phyloP scores from a whole-genome alignment of 1,140 invertebrate species.

The Aphelenchoides besseyi region DNA sequence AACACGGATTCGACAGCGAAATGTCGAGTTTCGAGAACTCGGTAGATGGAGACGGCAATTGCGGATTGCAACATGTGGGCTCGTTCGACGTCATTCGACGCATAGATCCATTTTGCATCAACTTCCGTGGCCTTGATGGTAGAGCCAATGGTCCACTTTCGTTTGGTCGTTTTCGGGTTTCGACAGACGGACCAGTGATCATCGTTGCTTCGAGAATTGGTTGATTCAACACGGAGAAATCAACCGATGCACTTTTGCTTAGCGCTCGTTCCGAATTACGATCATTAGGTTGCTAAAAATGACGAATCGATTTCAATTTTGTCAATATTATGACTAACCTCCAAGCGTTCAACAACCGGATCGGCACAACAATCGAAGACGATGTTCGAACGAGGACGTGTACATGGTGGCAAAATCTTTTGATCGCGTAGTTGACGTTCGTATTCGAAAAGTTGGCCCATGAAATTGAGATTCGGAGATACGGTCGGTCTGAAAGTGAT shows the following conservation, averaged over 20 bases:
- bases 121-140: conserved; percentile 11
- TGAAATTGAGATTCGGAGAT: conserved; percentile 4
- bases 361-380: neutral
- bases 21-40: conserved; percentile 55
- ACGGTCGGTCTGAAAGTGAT: conserved; percentile 1
- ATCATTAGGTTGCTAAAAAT: neutral
- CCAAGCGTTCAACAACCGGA: neutral
- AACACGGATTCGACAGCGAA: conserved; percentile 48
- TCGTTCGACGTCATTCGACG: neutral
- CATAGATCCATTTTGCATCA: neutral
- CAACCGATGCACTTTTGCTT: neutral
- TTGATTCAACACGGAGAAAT: conserved; percentile 10
- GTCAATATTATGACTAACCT: neutral
- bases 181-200: conserved; percentile 11
- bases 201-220: conserved; percentile 19
- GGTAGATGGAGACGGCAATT: conserved; percentile 58
- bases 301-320: neutral
- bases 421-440: neutral
- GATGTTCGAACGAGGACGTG: neutral
- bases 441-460: conserved; percentile 13
- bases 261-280: neutral
- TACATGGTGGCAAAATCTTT: conserved; percentile 8
- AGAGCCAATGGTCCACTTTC: neutral
- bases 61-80: conserved; percentile 14
- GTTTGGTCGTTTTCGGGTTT: conserved; percentile 11